These are phyloP conservation scores for Plodia interpunctella DNA, from an alignment of 1,140 invertebrate species.

Conservation along the genomic window DNA sequence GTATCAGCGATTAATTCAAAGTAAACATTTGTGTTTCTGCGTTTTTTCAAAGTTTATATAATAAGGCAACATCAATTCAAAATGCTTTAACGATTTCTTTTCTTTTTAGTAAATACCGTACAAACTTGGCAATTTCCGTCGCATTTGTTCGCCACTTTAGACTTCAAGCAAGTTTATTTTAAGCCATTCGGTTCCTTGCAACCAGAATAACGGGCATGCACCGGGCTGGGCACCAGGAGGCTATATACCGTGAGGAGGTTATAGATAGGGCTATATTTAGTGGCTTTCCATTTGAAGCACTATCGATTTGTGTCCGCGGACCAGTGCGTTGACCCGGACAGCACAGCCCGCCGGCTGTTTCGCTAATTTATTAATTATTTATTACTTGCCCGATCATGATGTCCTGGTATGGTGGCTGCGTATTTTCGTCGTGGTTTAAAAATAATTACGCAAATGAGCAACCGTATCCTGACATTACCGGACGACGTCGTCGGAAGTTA, in stretches of 20 bases:
- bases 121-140: constrained; percentile 1
- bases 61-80: too few relatives aligned
- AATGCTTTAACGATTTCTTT: too few relatives aligned
- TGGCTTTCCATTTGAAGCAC: constrained; percentile 66
- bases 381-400: constrained; percentile 38
- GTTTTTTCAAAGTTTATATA: too few relatives aligned
- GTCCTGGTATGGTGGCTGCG: constrained; percentile 24
- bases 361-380: constrained; percentile 74
- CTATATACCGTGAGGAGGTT: constrained; percentile 24
- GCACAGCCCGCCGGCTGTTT: constrained; percentile 42
- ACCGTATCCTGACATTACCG: too few relatives aligned
- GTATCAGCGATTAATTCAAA: neutral
- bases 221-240: constrained; percentile 27
- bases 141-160: neutral
- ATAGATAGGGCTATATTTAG: constrained; percentile 51
- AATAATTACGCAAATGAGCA: neutral
- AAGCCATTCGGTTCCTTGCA: neutral
- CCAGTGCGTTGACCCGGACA: constrained; percentile 58
- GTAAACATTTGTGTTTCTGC: too few relatives aligned
- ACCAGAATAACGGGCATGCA: constrained; percentile 6
- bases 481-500: too few relatives aligned
- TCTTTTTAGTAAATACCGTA: neutral
- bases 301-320: constrained; percentile 64
- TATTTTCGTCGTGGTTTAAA: neutral
- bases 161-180: constrained; percentile 3